Base-by-base conservation (phyloP, 2,113 vertebrate species). In the Spheniscus mendiculus region DNA sequence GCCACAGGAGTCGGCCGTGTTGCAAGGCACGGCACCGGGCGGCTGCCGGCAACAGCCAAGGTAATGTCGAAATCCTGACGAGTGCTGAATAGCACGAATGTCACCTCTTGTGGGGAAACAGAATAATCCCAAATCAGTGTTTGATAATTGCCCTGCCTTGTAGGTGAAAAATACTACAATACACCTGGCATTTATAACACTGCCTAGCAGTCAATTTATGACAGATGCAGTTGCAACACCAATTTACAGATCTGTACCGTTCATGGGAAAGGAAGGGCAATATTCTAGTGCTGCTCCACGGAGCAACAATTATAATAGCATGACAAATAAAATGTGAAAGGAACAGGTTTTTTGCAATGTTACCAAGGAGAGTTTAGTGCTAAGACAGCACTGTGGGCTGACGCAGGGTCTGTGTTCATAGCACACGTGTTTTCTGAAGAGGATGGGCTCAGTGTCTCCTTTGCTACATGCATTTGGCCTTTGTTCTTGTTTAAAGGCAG, bases 1-100 rank as follows among this genome's bases (percentile, higher is more conserved):
- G 23, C 52, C 11, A 2, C 29, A 36, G 58, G 47, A 77, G 59
- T 26, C 0, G 0, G 67, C 3, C 4, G 32, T 5, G 0, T n/a
- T 45, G 63, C 66, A 55, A 55, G 30, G 42, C 29, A 32, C 2
- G 2, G 36, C 76, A 72, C 34, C 1, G 8, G 21, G 14, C 1
- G 14, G 59, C 61, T 67, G 13, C 62, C 0, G 3, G 89, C 66
- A 77, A 78, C 30, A 27, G 14, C 53, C n/a, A 25, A 15, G 44
- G 45, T 21, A 29, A 44, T 72, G 88, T 38, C 2, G 44, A 84
- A 89, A 89, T 55, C 38, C 80, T 6, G 9, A 21, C 3, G 27
- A 22, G 11, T 15, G 56, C 27, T 6, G 15, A 89, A 66, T 5
- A 12, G 17, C 40, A 81, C 7, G 1, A 49, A 61, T 62, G 49